phyloP scores from a whole-genome alignment of 2,797 vertebrate genomes.

The Gambelia wislizenii region DNA sequence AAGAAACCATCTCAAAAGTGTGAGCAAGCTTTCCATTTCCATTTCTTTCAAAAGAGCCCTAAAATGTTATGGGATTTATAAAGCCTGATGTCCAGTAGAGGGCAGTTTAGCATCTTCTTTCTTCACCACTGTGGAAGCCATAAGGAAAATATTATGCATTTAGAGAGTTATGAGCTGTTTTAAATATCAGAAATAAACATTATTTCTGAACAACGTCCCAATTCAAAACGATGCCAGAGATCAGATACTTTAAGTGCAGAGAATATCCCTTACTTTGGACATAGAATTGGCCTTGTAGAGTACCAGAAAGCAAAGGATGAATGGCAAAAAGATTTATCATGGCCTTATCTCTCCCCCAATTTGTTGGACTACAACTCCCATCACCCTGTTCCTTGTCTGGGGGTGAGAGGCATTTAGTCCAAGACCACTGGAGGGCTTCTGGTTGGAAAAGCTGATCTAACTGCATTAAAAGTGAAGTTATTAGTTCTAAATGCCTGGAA shows the following conservation, averaged over 20 bases:
- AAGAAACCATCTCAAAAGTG: too few species aligned
- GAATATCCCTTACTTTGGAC: not conserved
- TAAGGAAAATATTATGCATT: not conserved
- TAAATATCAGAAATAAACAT: not conserved
- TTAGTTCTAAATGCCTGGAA: not conserved
- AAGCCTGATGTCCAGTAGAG: not conserved
- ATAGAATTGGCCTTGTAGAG: not conserved
- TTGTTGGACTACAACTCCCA: too few species aligned
- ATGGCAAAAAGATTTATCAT: too few species aligned
- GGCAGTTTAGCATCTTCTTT: not conserved
- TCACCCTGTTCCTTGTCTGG: not conserved
- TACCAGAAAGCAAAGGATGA: too few species aligned
- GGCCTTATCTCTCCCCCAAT: too few species aligned
- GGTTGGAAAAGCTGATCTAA: not conserved
- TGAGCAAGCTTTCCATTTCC: too few species aligned
- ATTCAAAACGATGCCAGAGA: not conserved
- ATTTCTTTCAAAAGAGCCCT: too few species aligned
- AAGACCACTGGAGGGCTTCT: not conserved
- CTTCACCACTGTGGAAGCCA: not conserved
- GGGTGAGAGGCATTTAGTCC: not conserved
- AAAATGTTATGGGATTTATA: not conserved
- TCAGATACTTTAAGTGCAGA: not conserved
- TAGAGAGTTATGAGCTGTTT: not conserved
- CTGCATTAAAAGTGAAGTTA: too few species aligned
- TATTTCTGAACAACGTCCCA: not conserved